Base-by-base conservation (phyloP, 2,113 vertebrate genomes). In the Camelus bactrianus region DNA sequence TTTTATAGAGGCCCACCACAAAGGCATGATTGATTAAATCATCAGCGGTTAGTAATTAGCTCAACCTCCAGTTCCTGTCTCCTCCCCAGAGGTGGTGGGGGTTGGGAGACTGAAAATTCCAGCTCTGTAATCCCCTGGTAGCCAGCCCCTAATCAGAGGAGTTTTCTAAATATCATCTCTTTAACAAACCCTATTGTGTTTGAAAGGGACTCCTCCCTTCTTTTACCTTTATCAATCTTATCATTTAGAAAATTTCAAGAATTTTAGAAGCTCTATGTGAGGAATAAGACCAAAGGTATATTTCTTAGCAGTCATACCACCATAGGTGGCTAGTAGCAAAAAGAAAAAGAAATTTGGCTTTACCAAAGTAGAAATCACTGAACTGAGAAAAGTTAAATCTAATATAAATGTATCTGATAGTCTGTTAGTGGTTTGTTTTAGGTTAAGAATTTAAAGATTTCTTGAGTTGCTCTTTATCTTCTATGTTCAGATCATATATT, bases 371-470 rank as follows among this genome's bases (percentile, higher is more conserved):
- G n/a, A 94, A 93, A 89, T 88, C 60, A 73, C 24, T 77, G 46
- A 92, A 70, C 19, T 82, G 56, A 80, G 76, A 87, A 58, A 93
- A 73, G 46, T 89, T 94, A 77, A 87, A 62, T 89, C 11, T 93
- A 72, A 82, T 42, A 28, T 92, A 81, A 91, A 84, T 76, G 7
- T 92, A 65, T 96, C 88, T 93, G 14, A 8, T 88, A 73, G 4
- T 70, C 35, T 95, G 13, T 70, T 70, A 67, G 64, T 91, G 84
- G 72, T 89, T 93, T 69, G 5, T 76, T 92, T 93, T 48, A 76
- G 5, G 15, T 48, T 96, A 56, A 86, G n/a, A 80, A 93, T 91
- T 84, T 91, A 64, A 88, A 28, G 64, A 96, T 67, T 85, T 96
- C n/a, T 58, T 81, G 14, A 22, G 35, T 91, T 96, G 26, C 8